These are phyloP conservation scores for Blennius ocellaris DNA, from an alignment of 2,113 vertebrate species.

Conservation along the genomic window DNA sequence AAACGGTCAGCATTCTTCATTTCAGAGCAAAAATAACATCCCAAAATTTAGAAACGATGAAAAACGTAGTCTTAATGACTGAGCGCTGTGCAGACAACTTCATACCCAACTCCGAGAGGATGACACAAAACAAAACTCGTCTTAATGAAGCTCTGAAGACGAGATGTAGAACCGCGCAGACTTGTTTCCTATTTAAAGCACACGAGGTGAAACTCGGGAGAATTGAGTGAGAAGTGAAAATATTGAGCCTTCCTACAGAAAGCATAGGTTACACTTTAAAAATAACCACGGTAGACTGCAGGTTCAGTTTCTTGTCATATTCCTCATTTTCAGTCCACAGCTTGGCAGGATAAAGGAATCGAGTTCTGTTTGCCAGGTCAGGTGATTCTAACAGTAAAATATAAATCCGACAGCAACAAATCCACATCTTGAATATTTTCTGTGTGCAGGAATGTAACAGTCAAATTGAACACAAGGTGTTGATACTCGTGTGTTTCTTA, in stretches of 20 bases:
- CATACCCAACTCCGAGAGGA: too few relatives aligned
- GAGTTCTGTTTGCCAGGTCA: neutral
- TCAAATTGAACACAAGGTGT: neutral
- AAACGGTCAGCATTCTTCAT: too few relatives aligned
- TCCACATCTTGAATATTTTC: neutral
- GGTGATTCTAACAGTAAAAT: neutral
- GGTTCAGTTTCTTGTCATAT: neutral
- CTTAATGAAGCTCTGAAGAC: too few relatives aligned
- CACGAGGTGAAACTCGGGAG: neutral
- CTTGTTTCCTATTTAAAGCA: too few relatives aligned
- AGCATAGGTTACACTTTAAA: neutral
- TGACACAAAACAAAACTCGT: too few relatives aligned
- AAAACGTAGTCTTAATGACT: too few relatives aligned
- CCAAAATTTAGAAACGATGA: too few relatives aligned
- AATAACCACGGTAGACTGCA: neutral
- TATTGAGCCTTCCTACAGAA: too few relatives aligned
- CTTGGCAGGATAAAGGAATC: neutral
- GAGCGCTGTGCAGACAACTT: too few relatives aligned
- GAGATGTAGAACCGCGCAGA: too few relatives aligned
- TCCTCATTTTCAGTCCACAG: neutral
- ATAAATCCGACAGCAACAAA: neutral
- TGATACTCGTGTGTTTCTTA: neutral
- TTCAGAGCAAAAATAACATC: too few relatives aligned
- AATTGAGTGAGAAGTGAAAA: neutral
- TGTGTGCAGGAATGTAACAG: neutral